A percentile compares a stretch with the other conserved stretches of the same genome.
phyloP scores from a whole-genome alignment of 2,888 invertebrate species.

The Halictus quadricinctus region DNA sequence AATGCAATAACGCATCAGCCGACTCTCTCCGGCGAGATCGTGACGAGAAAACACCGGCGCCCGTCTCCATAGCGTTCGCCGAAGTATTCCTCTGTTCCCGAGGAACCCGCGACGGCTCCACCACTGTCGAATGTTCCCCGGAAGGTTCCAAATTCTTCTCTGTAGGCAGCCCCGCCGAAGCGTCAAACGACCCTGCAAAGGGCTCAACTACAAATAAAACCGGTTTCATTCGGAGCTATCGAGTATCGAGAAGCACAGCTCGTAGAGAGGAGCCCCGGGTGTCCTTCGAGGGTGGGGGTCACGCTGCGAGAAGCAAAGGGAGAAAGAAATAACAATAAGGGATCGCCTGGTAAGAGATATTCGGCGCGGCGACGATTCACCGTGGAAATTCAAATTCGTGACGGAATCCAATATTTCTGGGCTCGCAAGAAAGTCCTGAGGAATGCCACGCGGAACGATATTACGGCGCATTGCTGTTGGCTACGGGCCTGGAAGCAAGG shows the following conservation, averaged over 20 bases:
- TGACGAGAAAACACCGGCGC: background rate
- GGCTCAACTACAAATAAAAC: background rate
- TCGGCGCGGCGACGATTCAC: constrained; percentile 21
- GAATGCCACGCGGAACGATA: constrained; percentile 63
- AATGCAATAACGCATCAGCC: constrained; percentile 21
- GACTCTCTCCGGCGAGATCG: background rate
- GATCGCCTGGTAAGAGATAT: constrained; percentile 33
- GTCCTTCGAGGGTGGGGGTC: background rate
- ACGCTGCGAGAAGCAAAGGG: background rate
- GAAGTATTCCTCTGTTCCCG: background rate
- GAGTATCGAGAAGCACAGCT: background rate
- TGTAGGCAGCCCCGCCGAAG: background rate
- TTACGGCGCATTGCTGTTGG: constrained; percentile 49
- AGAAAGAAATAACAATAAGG: background rate
- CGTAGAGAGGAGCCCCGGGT: background rate
- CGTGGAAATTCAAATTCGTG: constrained; percentile 63
- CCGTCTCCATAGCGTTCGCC: background rate
- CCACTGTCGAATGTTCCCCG: background rate
- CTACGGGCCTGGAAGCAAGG: background rate
- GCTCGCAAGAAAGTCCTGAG: constrained; percentile 33
- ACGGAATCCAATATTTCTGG: constrained; percentile 62
- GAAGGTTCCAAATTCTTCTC: background rate
- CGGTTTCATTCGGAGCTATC: background rate
- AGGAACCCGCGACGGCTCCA: background rate
- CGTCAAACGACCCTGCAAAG: background rate